Evolutionary conservation across 2,888 invertebrate genomes (phyloP).

Genomic region (Creontiades dilutus): DNA sequence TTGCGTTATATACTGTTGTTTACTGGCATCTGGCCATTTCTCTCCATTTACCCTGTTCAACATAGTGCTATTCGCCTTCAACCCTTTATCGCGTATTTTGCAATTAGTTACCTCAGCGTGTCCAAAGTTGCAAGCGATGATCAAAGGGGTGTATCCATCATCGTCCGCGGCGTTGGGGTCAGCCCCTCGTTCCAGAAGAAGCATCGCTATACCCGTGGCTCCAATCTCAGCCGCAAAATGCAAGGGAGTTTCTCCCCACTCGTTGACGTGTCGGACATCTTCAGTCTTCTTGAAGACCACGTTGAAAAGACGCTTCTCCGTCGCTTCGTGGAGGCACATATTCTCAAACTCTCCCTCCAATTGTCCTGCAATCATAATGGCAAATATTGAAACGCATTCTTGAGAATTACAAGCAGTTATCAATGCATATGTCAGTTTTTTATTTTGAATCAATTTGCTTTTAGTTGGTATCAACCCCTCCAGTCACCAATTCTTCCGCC

Average conservation of each 20-base stretch:
- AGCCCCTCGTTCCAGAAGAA: conserved; percentile 18
- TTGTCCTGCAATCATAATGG: neutral
- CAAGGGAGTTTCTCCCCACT: conserved; percentile 14
- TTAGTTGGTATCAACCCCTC: too few relatives aligned
- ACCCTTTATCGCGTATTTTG: too few relatives aligned
- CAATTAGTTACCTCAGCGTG: neutral
- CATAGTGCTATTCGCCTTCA: too few relatives aligned
- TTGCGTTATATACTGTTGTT: too few relatives aligned
- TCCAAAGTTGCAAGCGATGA: conserved; percentile 6
- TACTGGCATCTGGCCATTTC: too few relatives aligned
- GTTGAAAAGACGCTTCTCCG: neutral
- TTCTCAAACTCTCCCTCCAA: neutral
- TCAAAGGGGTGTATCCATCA: conserved; percentile 38
- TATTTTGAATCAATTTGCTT: neutral
- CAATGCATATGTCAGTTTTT: neutral
- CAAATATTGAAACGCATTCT: neutral
- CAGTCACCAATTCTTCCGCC: too few relatives aligned
- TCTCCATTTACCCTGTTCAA: too few relatives aligned
- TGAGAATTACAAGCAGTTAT: neutral
- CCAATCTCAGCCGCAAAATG: conserved; percentile 51
- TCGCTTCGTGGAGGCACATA: conserved; percentile 46
- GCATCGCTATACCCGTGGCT: neutral
- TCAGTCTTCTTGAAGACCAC: neutral
- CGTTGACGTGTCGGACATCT: conserved; percentile 18
- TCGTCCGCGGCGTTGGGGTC: neutral